Conservation (phyloP, 1,140 invertebrate species). For the Neodiprion lecontei region DNA sequence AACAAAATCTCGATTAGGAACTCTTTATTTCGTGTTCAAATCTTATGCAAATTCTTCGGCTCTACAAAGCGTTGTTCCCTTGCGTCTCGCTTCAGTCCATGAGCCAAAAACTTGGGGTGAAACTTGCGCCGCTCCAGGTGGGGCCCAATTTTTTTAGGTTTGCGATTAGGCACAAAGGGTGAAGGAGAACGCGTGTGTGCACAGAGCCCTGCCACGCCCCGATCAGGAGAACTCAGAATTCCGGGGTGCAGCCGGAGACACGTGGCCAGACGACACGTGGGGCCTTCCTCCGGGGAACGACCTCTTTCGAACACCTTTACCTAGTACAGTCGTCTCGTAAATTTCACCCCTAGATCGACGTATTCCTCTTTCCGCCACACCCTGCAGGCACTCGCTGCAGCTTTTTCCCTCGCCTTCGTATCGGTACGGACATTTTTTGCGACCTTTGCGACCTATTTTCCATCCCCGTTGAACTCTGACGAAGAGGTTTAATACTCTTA, state of each 20-base stretch:
- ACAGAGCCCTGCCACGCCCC: background rate
- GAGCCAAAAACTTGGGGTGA: background rate
- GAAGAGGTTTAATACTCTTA: too few species aligned
- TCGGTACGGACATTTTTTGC: too few species aligned
- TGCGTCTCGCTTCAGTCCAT: too few species aligned
- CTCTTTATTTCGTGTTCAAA: too few species aligned
- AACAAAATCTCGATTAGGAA: too few species aligned
- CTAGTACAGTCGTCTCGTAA: background rate
- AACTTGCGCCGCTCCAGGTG: background rate
- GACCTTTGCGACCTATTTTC: too few species aligned
- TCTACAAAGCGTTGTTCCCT: too few species aligned
- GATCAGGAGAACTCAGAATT: background rate
- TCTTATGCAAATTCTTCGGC: too few species aligned
- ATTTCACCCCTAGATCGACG: background rate
- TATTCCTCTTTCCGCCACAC: too few species aligned
- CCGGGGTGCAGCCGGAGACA: background rate
- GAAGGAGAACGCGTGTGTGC: background rate
- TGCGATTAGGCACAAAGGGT: slow-evolving; percentile 1
- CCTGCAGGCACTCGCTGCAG: too few species aligned
- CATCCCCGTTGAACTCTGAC: too few species aligned
- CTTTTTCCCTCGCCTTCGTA: too few species aligned
- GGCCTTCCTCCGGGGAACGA: background rate
- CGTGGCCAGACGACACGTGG: slow-evolving; percentile 3
- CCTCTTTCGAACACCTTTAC: background rate
- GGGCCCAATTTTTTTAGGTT: background rate